phyloP scores from a whole-genome alignment of 2,797 vertebrate genomes.

The Chromis chromis region DNA sequence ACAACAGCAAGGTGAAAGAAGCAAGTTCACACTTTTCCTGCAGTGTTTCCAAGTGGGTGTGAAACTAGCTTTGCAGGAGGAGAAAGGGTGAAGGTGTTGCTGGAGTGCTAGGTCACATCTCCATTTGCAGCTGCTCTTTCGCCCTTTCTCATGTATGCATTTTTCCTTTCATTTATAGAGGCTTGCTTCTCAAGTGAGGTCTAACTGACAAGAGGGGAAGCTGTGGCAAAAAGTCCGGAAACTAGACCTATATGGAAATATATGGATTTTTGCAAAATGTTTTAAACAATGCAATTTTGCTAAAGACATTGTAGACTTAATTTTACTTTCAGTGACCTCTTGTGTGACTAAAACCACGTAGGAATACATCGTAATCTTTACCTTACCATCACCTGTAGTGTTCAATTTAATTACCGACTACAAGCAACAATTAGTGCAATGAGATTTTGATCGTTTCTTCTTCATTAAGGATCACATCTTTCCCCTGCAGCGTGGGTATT shows the following conservation, averaged over 20 bases:
- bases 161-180: not conserved
- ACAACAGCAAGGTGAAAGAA: slow-evolving; percentile 20
- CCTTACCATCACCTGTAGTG: not conserved
- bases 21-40: slow-evolving; percentile 49
- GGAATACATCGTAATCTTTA: not conserved
- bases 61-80: slow-evolving; percentile 44
- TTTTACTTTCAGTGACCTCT: not conserved
- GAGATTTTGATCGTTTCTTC: slow-evolving; percentile 2
- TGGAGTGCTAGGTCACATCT: slow-evolving; percentile 44
- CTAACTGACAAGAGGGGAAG: not conserved
- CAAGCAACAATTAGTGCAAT: not conserved
- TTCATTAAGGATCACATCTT: slow-evolving; percentile 29
- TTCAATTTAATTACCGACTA: slow-evolving; percentile 3
- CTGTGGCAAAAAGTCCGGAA: not conserved
- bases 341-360: not conserved
- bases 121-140: slow-evolving; percentile 47
- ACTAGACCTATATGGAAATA: not conserved
- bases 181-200: not conserved
- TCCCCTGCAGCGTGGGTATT: slow-evolving; percentile 9
- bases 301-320: too few species aligned
- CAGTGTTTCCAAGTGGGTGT: slow-evolving; percentile 50
- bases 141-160: not conserved
- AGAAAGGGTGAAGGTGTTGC: slow-evolving; percentile 24
- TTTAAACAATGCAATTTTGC: too few species aligned
- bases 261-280: too few species aligned